Percentiles rank a stretch among this genome's conserved stretches.
phyloP scores from a whole-genome alignment of 2,888 invertebrate genomes.

The Plagiodera versicolora region DNA sequence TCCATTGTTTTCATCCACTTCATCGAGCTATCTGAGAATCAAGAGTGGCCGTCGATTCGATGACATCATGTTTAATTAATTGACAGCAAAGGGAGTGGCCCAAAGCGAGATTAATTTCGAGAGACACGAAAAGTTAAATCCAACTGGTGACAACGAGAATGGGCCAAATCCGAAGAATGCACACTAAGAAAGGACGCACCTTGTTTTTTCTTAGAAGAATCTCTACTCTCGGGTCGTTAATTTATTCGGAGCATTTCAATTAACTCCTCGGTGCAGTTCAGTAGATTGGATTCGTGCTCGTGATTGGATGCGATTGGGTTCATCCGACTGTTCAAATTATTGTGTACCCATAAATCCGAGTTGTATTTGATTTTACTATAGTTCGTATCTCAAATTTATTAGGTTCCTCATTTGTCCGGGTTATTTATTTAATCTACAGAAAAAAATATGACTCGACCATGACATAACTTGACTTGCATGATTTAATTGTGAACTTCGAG shows the following conservation, averaged over 20 bases:
- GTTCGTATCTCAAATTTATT: too few relatives aligned
- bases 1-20: background rate
- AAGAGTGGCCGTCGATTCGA: slow-evolving; percentile 1
- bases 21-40: slow-evolving; percentile 1
- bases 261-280: slow-evolving; percentile 19
- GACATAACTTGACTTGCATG: too few relatives aligned
- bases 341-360: too few relatives aligned
- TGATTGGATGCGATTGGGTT: background rate
- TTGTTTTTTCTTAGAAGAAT: slow-evolving; percentile 24
- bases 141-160: slow-evolving; percentile 23
- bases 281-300: slow-evolving; percentile 9
- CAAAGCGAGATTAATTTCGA: slow-evolving; percentile 3
- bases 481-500: too few relatives aligned
- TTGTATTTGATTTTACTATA: too few relatives aligned
- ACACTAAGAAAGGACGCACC: slow-evolving; percentile 23
- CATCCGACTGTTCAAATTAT: background rate
- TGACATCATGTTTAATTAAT: slow-evolving; percentile 9
- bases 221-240: slow-evolving; percentile 20
- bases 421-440: too few relatives aligned
- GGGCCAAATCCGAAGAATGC: slow-evolving; percentile 25
- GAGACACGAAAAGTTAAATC: slow-evolving; percentile 9
- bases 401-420: too few relatives aligned
- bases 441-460: too few relatives aligned
- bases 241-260: slow-evolving; percentile 25
- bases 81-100: slow-evolving; percentile 5